Evolutionary conservation across 64 coral and sea anemone species (phyloP).

Genomic region (Hydrozoanthus tunicans): DNA sequence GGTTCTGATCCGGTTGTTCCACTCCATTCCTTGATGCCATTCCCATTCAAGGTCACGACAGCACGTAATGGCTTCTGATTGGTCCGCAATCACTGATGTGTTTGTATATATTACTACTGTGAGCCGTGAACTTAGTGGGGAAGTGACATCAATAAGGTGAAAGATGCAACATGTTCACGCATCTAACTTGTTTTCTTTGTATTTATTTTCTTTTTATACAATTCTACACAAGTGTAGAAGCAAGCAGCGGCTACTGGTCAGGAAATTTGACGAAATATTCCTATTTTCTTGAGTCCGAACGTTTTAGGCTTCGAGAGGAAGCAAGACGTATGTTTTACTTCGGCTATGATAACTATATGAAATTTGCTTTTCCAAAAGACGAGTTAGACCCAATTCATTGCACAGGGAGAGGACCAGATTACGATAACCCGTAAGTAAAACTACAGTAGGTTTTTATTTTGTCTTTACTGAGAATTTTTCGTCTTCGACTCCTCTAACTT

Average conservation of each 20-base stretch:
- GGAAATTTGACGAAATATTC: slow-evolving; percentile 70
- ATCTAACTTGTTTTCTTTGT: background rate
- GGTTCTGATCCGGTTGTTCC: background rate
- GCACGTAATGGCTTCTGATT: slow-evolving; percentile 27
- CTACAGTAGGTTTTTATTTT: background rate
- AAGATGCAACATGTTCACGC: slow-evolving; percentile 44
- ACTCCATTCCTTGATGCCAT: background rate
- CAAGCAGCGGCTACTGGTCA: slow-evolving; percentile 38
- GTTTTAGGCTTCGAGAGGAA: slow-evolving; percentile 83
- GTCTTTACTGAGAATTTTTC: background rate
- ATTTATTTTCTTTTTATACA: slow-evolving; percentile 33
- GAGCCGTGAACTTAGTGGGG: background rate
- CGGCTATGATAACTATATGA: slow-evolving; percentile 97
- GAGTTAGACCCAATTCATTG: slow-evolving; percentile 99
- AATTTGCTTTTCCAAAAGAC: slow-evolving; percentile 93
- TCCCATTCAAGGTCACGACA: background rate
- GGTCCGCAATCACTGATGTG: background rate
- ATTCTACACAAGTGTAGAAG: slow-evolving; percentile 1
- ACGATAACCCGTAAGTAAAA: slow-evolving; percentile 89
- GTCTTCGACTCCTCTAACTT: too few relatives aligned
- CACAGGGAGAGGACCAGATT: slow-evolving; percentile 95
- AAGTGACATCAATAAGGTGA: background rate
- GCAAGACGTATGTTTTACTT: slow-evolving; percentile 95
- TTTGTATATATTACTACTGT: background rate
- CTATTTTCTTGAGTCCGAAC: slow-evolving; percentile 86